Evolutionary conservation across 2,888 invertebrate genomes (phyloP).

Genomic region (Octodonta nipae): DNA sequence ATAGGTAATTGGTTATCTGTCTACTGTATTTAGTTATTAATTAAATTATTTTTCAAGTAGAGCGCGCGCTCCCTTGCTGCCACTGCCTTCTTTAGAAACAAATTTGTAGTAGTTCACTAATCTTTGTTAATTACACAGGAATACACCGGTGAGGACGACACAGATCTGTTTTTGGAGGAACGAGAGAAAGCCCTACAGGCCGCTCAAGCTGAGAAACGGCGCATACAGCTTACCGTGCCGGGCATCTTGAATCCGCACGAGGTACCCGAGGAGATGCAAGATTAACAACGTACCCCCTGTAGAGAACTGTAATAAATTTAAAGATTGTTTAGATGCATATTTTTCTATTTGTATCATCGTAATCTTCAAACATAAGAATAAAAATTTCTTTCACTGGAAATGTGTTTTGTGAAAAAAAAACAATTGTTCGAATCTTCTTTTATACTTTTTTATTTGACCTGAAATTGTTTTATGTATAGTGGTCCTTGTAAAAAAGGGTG

Average conservation of each 20-base stretch:
- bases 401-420: slow-evolving; percentile 18
- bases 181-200: slow-evolving; percentile 75
- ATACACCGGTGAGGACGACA: slow-evolving; percentile 95
- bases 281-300: slow-evolving; percentile 38
- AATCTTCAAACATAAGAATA: slow-evolving; percentile 15
- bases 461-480: too few relatives aligned
- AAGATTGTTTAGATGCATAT: slow-evolving; percentile 29
- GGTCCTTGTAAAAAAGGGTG: not conserved
- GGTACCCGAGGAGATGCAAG: slow-evolving; percentile 91
- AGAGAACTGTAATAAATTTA: slow-evolving; percentile 19
- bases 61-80: too few relatives aligned
- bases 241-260: slow-evolving; percentile 94
- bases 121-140: too few relatives aligned
- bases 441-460: too few relatives aligned
- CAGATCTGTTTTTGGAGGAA: slow-evolving; percentile 94
- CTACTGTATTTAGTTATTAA: too few relatives aligned
- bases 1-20: too few relatives aligned
- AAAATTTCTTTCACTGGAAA: slow-evolving; percentile 18
- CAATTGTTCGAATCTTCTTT: too few relatives aligned
- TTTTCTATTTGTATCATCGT: slow-evolving; percentile 30
- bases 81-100: too few relatives aligned
- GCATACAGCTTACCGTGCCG: slow-evolving; percentile 85
- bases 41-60: too few relatives aligned
- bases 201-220: slow-evolving; percentile 88
- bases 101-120: too few relatives aligned